phyloP scores from a whole-genome alignment of 2,888 invertebrate genomes.

The Lymantria monacha region DNA sequence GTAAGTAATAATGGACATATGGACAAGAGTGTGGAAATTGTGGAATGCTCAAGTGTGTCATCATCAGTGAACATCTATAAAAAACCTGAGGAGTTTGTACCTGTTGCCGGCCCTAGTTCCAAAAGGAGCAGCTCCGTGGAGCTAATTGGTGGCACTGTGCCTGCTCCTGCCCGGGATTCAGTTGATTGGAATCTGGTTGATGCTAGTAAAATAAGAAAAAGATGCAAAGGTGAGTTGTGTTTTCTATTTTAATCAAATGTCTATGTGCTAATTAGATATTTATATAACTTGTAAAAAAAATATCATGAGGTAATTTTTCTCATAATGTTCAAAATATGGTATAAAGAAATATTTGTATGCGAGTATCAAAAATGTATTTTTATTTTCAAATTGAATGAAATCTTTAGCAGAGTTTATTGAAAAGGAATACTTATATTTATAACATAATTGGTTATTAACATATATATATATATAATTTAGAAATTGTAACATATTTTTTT shows the following conservation, averaged over 20 bases:
- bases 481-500: no score
- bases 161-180: constrained; percentile 69
- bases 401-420: no score
- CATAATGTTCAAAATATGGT: no score
- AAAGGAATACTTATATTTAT: no score
- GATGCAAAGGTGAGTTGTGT: constrained; percentile 65
- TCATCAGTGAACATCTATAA: constrained; percentile 47
- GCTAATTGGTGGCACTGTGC: constrained; percentile 69
- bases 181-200: constrained; percentile 77
- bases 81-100: constrained; percentile 47
- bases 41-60: constrained; percentile 17
- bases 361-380: no score
- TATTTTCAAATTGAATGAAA: no score
- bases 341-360: no score
- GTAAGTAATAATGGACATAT: constrained; percentile 35
- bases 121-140: constrained; percentile 71
- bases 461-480: no score
- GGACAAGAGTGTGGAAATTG: constrained; percentile 68
- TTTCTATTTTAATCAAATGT: neutral
- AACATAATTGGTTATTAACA: no score
- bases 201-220: constrained; percentile 82
- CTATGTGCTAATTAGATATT: neutral
- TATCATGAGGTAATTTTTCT: neutral
- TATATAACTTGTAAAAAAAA: neutral
- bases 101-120: constrained; percentile 60